phyloP scores from a whole-genome alignment of 2,888 invertebrate species.

The Drosophila nr. perissopoda region DNA sequence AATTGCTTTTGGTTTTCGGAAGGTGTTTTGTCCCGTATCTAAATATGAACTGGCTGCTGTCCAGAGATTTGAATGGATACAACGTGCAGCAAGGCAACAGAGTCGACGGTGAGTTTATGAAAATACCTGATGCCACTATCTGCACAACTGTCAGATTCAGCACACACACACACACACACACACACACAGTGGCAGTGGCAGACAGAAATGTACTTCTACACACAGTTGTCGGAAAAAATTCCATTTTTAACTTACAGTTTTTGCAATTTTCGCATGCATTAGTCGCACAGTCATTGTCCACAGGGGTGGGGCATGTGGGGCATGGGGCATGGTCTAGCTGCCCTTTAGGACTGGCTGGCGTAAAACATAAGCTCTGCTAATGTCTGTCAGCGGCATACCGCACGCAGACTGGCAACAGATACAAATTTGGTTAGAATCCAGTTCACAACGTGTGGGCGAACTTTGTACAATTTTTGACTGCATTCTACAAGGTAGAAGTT shows the following conservation, averaged over 20 bases:
- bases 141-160: slow-evolving; percentile 45
- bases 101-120: slow-evolving; percentile 48
- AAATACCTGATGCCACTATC: slow-evolving; percentile 51
- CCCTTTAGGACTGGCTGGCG: slow-evolving; percentile 11
- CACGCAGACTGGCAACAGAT: slow-evolving; percentile 61
- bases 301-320: background rate
- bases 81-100: slow-evolving; percentile 11
- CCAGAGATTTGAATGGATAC: slow-evolving; percentile 34
- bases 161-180: slow-evolving; percentile 4
- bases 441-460: slow-evolving; percentile 40
- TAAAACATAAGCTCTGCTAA: slow-evolving; percentile 66
- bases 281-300: slow-evolving; percentile 16
- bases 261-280: slow-evolving; percentile 63
- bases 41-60: slow-evolving; percentile 52
- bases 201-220: slow-evolving; percentile 41
- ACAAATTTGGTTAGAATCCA: slow-evolving; percentile 58
- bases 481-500: slow-evolving; percentile 37
- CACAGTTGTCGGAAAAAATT: slow-evolving; percentile 57
- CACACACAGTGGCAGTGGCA: background rate
- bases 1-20: slow-evolving; percentile 16
- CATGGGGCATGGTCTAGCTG: background rate
- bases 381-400: slow-evolving; percentile 71
- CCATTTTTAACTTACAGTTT: slow-evolving; percentile 57
- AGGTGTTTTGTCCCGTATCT: slow-evolving; percentile 25
- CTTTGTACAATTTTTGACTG: slow-evolving; percentile 57